Base-by-base conservation (phyloP, 2,888 invertebrate species). In the Caenorhabditis drosophilae region DNA sequence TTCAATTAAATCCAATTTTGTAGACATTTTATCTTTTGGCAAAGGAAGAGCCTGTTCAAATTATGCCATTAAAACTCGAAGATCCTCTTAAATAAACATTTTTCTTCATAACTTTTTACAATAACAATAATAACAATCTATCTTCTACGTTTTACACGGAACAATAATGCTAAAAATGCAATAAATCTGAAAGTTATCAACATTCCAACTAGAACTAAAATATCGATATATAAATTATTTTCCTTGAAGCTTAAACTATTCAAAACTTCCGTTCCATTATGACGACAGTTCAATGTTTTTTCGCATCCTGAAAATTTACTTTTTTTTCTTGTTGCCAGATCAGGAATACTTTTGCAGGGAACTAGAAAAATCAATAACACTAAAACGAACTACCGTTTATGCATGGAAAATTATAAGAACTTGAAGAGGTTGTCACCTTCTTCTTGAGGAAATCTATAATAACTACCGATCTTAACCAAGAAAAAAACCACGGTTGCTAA, bases 141-240 rank as follows among this genome's bases (percentile, higher is more conserved):
- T 54, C 63, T 70, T 41, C 75, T 63, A 2, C 56, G 26, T 25
- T 63, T 59, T n/a, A 69, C 70, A 15, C 78, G 59, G 15, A 74
- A 49, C 25, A 49, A 70, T 2, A 81, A 64, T 27, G 79, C 78
- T 16, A 75, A 12, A 46, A 75, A 80, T 9, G 78, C 81, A 15
- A 78, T 35, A 16, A 75, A 51, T 47, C 81, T 62, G 41, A 81
- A 59, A 7, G 58, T 59, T 16, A 82, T 34, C 18, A 76, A 70
- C 72, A 81, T 73, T 15, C 44, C 56, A 1, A 50, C 45, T 64
- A 81, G 61, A 20, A 70, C 50, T n/a, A 35, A 18, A 15, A 78
- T 55, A 46, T 81, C 73, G 12, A 26, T 44, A 54, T 63, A 66
- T 25, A 80, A 54, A 41, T 77, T 61, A 12, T 46, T 46, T 18